phyloP scores from a whole-genome alignment of 2,113 vertebrate species.

The Apus apus region DNA sequence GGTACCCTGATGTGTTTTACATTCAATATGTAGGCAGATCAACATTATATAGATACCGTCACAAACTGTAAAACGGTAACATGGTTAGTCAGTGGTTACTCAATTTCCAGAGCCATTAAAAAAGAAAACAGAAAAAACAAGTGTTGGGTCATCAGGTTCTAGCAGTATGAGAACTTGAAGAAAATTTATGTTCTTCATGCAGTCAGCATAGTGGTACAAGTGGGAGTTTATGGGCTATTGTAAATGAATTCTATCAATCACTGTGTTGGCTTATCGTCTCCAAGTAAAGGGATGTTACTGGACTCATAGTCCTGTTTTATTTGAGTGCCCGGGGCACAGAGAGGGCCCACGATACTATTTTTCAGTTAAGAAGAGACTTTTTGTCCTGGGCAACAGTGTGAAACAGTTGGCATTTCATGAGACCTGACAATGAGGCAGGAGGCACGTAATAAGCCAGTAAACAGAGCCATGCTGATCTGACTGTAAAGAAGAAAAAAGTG shows the following conservation, averaged over 20 bases:
- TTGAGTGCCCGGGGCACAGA: not conserved
- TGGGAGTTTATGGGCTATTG: not conserved
- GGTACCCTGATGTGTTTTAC: not conserved
- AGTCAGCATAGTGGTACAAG: not conserved
- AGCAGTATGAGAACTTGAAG: not conserved
- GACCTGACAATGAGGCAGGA: not conserved
- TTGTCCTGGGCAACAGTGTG: not conserved
- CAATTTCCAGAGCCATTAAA: not conserved
- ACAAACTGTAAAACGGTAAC: not conserved
- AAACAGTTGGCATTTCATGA: not conserved
- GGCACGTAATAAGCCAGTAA: not conserved
- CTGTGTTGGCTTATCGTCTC: not conserved
- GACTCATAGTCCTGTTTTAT: not conserved
- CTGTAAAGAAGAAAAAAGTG: not conserved
- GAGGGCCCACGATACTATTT: not conserved
- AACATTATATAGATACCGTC: not conserved
- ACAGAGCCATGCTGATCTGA: not conserved
- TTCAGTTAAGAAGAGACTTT: not conserved
- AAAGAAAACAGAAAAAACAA: no score
- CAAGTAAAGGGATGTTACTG: not conserved
- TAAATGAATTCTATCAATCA: not conserved
- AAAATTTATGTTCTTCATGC: not conserved
- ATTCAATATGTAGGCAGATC: not conserved
- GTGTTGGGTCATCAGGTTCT: fast-evolving
- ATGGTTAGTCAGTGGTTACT: not conserved